phyloP scores from a whole-genome alignment of 1,140 invertebrate genomes.

The Cyrtorhinus lividipennis region DNA sequence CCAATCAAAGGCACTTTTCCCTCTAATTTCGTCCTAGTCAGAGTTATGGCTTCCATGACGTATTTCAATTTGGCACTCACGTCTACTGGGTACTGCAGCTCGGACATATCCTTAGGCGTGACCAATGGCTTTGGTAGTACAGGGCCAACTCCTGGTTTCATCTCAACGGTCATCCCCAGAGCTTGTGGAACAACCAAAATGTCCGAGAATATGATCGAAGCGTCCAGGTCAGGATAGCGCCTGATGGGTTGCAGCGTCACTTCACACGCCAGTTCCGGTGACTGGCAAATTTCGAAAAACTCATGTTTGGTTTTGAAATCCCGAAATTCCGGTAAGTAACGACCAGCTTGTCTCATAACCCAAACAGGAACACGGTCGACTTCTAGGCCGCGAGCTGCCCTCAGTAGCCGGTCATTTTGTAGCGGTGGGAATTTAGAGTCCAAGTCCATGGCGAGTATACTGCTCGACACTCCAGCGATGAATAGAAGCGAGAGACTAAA shows the following conservation, averaged over 20 bases:
- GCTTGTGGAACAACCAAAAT: slow-evolving; percentile 95
- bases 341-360: slow-evolving; percentile 96
- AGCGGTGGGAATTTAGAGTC: slow-evolving; percentile 52
- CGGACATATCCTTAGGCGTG: slow-evolving; percentile 52
- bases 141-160: slow-evolving; percentile 80
- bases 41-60: slow-evolving; percentile 84
- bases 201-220: slow-evolving; percentile 96
- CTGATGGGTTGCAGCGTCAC: slow-evolving; percentile 83
- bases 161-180: slow-evolving; percentile 81
- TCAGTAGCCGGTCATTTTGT: slow-evolving; percentile 81
- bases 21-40: slow-evolving; percentile 75
- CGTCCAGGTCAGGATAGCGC: slow-evolving; percentile 73
- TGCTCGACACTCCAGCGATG: no score
- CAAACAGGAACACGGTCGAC: slow-evolving; percentile 88
- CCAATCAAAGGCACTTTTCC: slow-evolving; percentile 89
- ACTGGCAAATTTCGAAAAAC: slow-evolving; percentile 86
- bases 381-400: slow-evolving; percentile 67
- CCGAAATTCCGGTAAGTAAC: slow-evolving; percentile 82
- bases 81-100: slow-evolving; percentile 44
- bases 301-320: slow-evolving; percentile 68
- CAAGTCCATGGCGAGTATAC: neutral
- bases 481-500: no score
- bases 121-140: slow-evolving; percentile 71
- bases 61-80: slow-evolving; percentile 66
- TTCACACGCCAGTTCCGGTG: slow-evolving; percentile 78